Conservation (phyloP, 2,797 vertebrate genomes). For the Rhinoraja longicauda region DNA sequence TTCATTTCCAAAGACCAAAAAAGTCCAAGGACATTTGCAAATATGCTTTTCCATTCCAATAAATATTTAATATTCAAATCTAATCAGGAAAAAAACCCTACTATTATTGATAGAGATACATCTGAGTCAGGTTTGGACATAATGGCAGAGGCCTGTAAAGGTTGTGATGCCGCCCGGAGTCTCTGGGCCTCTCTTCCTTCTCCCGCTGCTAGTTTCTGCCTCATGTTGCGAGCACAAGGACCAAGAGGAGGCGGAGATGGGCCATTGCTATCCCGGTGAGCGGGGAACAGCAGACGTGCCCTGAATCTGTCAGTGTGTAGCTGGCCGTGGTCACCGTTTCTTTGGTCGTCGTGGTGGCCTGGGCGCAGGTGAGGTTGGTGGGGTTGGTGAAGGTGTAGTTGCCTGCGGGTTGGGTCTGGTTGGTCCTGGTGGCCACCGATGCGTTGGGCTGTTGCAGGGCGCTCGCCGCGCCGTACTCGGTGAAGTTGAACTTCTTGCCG, state of each 20-base stretch:
- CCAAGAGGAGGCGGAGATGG: not conserved
- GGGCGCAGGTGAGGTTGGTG: not conserved
- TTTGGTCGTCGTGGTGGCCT: conserved; percentile 31
- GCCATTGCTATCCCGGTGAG: not conserved
- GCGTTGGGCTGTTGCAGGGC: too few relatives aligned
- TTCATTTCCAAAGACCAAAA: not conserved
- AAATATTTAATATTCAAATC: conserved; percentile 35
- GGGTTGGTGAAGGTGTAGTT: too few relatives aligned
- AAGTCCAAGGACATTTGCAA: not conserved
- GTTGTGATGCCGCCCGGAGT: not conserved
- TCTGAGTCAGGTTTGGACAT: not conserved
- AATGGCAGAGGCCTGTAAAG: too few relatives aligned
- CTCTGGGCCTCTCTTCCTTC: not conserved
- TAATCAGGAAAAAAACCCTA: not conserved
- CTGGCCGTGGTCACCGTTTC: conserved; percentile 52
- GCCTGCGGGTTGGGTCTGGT: too few relatives aligned
- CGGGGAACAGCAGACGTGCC: not conserved
- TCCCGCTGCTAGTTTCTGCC: not conserved
- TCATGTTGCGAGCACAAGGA: not conserved
- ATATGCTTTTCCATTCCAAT: conserved; percentile 14
- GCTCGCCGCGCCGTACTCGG: not conserved
- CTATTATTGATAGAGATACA: not conserved
- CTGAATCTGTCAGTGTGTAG: conserved; percentile 49
- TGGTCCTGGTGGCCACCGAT: too few relatives aligned
- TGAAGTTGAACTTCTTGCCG: not conserved